These are phyloP conservation scores for Agapornis roseicollis DNA, from an alignment of 2,113 vertebrate species.

Conservation along the genomic window DNA sequence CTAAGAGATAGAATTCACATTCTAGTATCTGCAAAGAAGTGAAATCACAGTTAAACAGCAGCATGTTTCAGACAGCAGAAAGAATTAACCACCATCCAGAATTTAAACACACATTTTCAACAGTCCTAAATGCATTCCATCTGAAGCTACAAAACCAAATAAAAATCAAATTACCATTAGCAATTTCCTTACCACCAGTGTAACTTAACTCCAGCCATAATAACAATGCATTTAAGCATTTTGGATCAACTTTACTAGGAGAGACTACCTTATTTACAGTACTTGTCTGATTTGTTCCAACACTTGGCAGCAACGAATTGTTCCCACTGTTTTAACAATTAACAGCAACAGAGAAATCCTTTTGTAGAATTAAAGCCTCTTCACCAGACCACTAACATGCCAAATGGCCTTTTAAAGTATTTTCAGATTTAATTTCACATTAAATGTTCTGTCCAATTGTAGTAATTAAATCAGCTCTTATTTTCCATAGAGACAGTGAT, in stretches of 20 bases:
- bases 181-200: neutral
- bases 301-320: neutral
- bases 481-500: neutral
- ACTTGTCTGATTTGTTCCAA: neutral
- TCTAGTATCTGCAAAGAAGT: slow-evolving; percentile 89
- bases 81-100: neutral
- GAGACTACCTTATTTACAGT: neutral
- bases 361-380: neutral
- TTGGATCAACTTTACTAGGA: neutral
- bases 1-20: slow-evolving; percentile 99
- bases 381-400: neutral
- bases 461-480: neutral
- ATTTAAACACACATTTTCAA: neutral
- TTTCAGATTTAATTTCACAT: neutral
- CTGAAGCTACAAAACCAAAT: neutral
- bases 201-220: neutral
- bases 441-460: neutral
- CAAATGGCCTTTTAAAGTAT: neutral
- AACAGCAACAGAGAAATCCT: neutral
- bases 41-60: slow-evolving; percentile 14
- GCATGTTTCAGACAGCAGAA: neutral
- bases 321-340: neutral
- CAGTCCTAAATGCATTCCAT: neutral
- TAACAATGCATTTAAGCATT: neutral
- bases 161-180: neutral